Conservation (phyloP, 2,888 invertebrate species). For the Mythimna loreyi region DNA sequence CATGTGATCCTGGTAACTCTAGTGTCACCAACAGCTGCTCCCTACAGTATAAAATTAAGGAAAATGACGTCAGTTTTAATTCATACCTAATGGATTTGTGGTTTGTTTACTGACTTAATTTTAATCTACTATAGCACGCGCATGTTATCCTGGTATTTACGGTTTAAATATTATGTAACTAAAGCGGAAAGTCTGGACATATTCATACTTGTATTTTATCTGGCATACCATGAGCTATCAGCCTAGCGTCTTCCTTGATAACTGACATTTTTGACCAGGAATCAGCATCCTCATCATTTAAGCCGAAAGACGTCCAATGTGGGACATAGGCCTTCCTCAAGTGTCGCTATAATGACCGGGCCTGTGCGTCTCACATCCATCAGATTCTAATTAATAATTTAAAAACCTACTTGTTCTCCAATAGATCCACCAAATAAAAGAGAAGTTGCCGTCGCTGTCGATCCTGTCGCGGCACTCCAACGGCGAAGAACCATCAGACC, state of each 20-base stretch:
- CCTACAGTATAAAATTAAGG: neutral
- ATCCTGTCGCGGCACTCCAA: slow-evolving; percentile 77
- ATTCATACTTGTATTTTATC: slow-evolving; percentile 1
- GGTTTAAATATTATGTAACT: slow-evolving; percentile 3
- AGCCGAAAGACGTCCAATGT: too few relatives aligned
- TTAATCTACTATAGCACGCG: slow-evolving; percentile 1
- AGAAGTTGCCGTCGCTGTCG: slow-evolving; percentile 79
- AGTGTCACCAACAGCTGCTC: slow-evolving; percentile 23
- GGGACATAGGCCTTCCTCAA: too few relatives aligned
- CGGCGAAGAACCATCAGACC: slow-evolving; percentile 60
- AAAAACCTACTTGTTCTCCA: slow-evolving; percentile 7
- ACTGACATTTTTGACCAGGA: neutral
- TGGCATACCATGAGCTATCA: neutral
- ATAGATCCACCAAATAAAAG: slow-evolving; percentile 83
- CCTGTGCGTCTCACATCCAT: too few relatives aligned
- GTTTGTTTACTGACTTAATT: slow-evolving; percentile 17
- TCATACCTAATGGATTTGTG: neutral
- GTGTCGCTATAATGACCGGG: too few relatives aligned
- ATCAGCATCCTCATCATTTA: too few relatives aligned
- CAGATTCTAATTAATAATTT: neutral
- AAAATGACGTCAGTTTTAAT: slow-evolving; percentile 7
- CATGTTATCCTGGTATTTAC: slow-evolving; percentile 29
- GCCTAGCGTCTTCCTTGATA: neutral
- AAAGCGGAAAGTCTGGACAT: slow-evolving; percentile 9
- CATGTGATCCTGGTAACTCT: slow-evolving; percentile 23